Evolutionary conservation across 2,888 invertebrate species (phyloP).

Genomic region (Oscheius sp.): DNA sequence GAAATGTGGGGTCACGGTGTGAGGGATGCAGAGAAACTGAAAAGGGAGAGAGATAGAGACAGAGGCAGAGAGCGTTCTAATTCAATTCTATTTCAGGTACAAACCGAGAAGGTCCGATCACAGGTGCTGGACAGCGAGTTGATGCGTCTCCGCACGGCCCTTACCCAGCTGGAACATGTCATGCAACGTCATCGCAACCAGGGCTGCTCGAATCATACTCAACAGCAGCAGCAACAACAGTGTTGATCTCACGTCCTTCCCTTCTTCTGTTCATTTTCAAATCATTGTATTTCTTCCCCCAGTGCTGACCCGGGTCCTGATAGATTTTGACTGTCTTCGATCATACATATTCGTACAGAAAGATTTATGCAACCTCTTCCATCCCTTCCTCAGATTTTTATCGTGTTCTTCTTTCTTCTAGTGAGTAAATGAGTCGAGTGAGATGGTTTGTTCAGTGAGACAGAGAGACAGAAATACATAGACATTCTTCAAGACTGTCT

Average conservation of each 20-base stretch:
- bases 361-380: not conserved
- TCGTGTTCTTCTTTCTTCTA: not conserved
- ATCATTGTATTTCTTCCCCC: conserved; percentile 4
- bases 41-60: not conserved
- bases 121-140: conserved; percentile 49
- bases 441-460: no score
- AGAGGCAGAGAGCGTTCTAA: not conserved
- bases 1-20: no score
- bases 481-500: no score
- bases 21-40: no score
- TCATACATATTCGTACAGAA: no score
- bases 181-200: conserved; percentile 21
- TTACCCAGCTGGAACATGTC: conserved; percentile 33
- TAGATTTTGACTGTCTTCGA: no score
- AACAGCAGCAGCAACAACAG: not conserved
- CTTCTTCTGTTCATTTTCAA: not conserved
- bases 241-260: conserved; percentile 24
- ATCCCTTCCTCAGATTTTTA: not conserved
- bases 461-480: no score
- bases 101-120: conserved; percentile 47
- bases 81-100: conserved; percentile 40
- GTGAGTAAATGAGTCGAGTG: no score
- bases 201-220: not conserved
- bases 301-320: conserved; percentile 18
- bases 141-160: conserved; percentile 40